These are phyloP conservation scores for Ophioninae sp. DNA, from an alignment of 2,888 invertebrate species.

Conservation along the genomic window DNA sequence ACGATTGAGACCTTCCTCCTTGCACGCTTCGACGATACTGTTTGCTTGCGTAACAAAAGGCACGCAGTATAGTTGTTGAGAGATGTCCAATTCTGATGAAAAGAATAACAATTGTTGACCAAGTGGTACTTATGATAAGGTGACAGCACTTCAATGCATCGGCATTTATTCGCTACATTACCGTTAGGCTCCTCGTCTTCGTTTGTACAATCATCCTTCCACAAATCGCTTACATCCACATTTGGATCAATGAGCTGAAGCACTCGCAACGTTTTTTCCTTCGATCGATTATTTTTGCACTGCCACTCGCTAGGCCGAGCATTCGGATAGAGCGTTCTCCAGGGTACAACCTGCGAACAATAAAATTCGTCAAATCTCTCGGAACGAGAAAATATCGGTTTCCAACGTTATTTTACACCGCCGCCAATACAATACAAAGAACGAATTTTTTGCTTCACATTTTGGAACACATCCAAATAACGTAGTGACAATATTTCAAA, in stretches of 20 bases:
- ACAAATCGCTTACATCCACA: slow-evolving; percentile 82
- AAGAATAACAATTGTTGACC: slow-evolving; percentile 34
- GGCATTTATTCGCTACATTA: slow-evolving; percentile 38
- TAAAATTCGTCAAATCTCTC: slow-evolving; percentile 39
- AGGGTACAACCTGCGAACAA: slow-evolving; percentile 80
- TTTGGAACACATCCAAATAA: not conserved
- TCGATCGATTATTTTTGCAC: slow-evolving; percentile 79
- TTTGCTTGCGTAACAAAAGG: slow-evolving; percentile 82
- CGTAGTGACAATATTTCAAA: not conserved
- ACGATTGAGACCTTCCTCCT: slow-evolving; percentile 83
- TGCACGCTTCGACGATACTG: slow-evolving; percentile 81
- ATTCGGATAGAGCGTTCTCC: slow-evolving; percentile 84
- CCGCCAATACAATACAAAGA: too few relatives aligned
- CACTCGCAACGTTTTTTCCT: slow-evolving; percentile 82
- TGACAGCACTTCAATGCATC: not conserved
- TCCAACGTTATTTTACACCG: not conserved
- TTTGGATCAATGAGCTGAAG: slow-evolving; percentile 84
- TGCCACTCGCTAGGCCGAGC: slow-evolving; percentile 83
- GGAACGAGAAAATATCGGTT: not conserved
- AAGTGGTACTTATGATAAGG: not conserved
- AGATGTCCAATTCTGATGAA: slow-evolving; percentile 70
- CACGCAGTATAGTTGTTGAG: slow-evolving; percentile 72
- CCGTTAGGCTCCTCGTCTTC: slow-evolving; percentile 78
- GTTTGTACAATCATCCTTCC: slow-evolving; percentile 80
- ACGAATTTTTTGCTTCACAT: too few relatives aligned